Evolutionary conservation across 2,113 vertebrate genomes (phyloP).

Genomic region (Paradoxurus hermaphroditus): DNA sequence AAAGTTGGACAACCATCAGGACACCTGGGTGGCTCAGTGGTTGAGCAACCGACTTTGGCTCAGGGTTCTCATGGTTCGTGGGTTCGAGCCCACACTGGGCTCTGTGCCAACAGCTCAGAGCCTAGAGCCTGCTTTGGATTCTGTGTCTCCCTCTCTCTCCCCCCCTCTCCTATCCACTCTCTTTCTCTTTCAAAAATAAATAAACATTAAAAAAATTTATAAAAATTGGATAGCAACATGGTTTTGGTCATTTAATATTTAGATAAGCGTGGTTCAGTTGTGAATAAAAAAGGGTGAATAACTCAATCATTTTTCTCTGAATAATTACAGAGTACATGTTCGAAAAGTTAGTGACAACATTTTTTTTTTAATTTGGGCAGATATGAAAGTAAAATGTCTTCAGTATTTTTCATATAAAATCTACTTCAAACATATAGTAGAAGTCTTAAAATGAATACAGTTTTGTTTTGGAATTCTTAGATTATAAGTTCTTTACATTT

Average conservation of each 20-base stretch:
- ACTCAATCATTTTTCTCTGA: background rate
- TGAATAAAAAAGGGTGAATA: background rate
- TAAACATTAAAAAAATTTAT: too few relatives aligned
- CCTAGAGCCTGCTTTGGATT: too few relatives aligned
- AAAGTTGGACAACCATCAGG: background rate
- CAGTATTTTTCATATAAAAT: background rate
- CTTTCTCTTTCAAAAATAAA: too few relatives aligned
- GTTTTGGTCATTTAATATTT: background rate
- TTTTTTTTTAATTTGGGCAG: background rate
- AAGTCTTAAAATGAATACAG: background rate
- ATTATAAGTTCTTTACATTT: constrained; percentile 15
- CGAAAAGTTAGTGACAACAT: background rate
- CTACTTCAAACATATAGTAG: background rate
- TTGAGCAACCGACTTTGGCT: too few relatives aligned
- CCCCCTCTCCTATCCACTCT: too few relatives aligned
- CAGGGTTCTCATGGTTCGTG: too few relatives aligned
- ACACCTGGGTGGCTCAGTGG: too few relatives aligned
- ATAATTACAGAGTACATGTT: background rate
- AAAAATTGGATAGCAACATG: background rate
- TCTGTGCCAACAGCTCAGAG: too few relatives aligned
- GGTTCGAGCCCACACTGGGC: too few relatives aligned
- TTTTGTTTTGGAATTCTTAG: background rate
- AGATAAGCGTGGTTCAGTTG: background rate
- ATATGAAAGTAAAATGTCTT: constrained; percentile 1
- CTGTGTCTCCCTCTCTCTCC: too few relatives aligned